phyloP scores from a whole-genome alignment of 2,888 invertebrate species.

The Agrotis ipsilon region DNA sequence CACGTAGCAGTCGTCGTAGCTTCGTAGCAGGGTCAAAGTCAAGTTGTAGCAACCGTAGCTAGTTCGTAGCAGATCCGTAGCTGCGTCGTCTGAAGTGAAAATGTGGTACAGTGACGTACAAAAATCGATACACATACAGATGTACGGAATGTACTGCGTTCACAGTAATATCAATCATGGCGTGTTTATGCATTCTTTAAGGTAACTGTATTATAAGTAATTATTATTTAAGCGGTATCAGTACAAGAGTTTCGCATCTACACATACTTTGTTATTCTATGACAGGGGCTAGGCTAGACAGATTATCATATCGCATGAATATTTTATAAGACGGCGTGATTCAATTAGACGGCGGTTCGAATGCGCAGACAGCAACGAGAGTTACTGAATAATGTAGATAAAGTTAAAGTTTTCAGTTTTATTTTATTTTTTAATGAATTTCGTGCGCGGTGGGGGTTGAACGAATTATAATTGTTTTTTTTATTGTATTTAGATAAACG shows the following conservation, averaged over 20 bases:
- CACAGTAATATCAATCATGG: too few species aligned
- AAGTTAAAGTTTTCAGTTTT: constrained; percentile 51
- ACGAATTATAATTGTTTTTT: constrained; percentile 8
- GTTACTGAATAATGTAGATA: constrained; percentile 72
- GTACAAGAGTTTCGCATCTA: not conserved
- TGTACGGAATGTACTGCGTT: too few species aligned
- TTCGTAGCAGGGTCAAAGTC: not conserved
- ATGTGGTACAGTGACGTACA: too few species aligned
- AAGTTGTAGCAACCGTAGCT: not conserved
- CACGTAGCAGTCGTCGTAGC: not conserved
- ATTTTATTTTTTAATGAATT: constrained; percentile 62
- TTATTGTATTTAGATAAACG: not conserved
- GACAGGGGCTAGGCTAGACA: constrained; percentile 69
- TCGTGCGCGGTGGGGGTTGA: constrained; percentile 37
- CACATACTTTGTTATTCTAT: constrained; percentile 21
- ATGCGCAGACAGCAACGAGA: constrained; percentile 68
- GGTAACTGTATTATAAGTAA: too few species aligned
- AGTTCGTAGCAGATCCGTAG: accelerated
- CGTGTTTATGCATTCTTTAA: too few species aligned
- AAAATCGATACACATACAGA: too few species aligned
- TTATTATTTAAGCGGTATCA: accelerated
- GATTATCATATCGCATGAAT: constrained; percentile 90
- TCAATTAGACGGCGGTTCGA: constrained; percentile 83
- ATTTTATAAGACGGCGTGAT: constrained; percentile 87
- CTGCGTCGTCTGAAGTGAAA: too few species aligned